phyloP scores from a whole-genome alignment of 2,888 invertebrate genomes.

The Lampropteryx suffumata region DNA sequence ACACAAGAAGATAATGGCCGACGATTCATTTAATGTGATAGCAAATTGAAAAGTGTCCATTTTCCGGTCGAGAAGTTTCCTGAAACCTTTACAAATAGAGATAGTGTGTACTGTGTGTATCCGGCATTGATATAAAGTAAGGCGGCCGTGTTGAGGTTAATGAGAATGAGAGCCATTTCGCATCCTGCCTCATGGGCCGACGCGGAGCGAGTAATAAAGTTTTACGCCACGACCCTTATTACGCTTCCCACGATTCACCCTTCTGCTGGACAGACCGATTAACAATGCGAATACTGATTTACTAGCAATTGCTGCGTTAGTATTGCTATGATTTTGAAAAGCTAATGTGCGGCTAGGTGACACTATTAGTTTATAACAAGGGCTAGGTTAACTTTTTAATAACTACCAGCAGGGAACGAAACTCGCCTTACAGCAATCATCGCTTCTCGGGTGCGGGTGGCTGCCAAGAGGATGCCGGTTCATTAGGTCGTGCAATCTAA shows the following conservation, averaged over 20 bases:
- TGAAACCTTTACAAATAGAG: slow-evolving; percentile 35
- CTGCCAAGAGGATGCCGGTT: slow-evolving; percentile 64
- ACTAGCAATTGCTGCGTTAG: slow-evolving; percentile 37
- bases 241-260: slow-evolving; percentile 57
- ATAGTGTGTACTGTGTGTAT: slow-evolving; percentile 51
- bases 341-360: slow-evolving; percentile 34
- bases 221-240: slow-evolving; percentile 71
- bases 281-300: slow-evolving; percentile 72
- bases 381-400: slow-evolving; percentile 42
- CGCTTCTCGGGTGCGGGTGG: slow-evolving; percentile 40
- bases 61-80: slow-evolving; percentile 31
- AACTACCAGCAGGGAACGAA: slow-evolving; percentile 44
- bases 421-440: slow-evolving; percentile 52
- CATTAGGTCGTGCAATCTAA: slow-evolving; percentile 71
- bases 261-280: slow-evolving; percentile 63
- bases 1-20: not conserved
- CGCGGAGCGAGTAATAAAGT: slow-evolving; percentile 69
- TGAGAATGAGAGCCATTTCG: slow-evolving; percentile 72
- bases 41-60: slow-evolving; percentile 23
- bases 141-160: slow-evolving; percentile 65
- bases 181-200: slow-evolving; percentile 60
- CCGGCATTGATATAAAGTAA: slow-evolving; percentile 58
- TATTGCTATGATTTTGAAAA: slow-evolving; percentile 29
- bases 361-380: slow-evolving; percentile 25
- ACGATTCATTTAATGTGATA: slow-evolving; percentile 11